phyloP scores from a whole-genome alignment of 2,797 vertebrate species.

The Phoeniculus purpureus region DNA sequence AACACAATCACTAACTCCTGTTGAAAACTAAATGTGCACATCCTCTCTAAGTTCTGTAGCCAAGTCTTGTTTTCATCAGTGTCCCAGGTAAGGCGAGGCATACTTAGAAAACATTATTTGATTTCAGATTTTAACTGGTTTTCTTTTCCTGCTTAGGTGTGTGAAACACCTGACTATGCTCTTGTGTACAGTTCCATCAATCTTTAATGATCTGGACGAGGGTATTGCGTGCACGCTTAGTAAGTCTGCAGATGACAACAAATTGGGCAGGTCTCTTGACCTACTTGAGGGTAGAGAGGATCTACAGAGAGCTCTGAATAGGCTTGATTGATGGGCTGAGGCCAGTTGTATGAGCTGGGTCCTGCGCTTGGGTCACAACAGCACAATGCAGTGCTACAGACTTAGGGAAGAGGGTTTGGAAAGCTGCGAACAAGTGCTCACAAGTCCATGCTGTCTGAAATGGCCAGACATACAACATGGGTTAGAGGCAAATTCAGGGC shows the following conservation, averaged over 20 bases:
- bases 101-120: not conserved
- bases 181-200: not conserved
- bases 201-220: too few relatives aligned
- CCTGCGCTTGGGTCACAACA: too few relatives aligned
- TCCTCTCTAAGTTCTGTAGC: not conserved
- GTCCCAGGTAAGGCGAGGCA: not conserved
- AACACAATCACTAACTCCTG: not conserved
- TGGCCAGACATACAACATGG: not conserved
- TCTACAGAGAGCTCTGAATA: too few relatives aligned
- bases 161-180: not conserved
- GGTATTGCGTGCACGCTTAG: too few relatives aligned
- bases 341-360: too few relatives aligned
- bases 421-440: not conserved
- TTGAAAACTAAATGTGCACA: not conserved
- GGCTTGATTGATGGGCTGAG: too few relatives aligned
- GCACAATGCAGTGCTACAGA: too few relatives aligned
- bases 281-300: too few relatives aligned
- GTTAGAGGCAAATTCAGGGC: not conserved
- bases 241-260: too few relatives aligned
- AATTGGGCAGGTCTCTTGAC: too few relatives aligned
- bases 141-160: fast-evolving
- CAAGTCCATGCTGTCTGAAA: not conserved
- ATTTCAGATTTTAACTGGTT: not conserved
- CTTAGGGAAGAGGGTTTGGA: too few relatives aligned
- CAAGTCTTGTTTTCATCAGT: not conserved